Conservation (phyloP, 2,113 vertebrate species). For the Percopsis transmontana region DNA sequence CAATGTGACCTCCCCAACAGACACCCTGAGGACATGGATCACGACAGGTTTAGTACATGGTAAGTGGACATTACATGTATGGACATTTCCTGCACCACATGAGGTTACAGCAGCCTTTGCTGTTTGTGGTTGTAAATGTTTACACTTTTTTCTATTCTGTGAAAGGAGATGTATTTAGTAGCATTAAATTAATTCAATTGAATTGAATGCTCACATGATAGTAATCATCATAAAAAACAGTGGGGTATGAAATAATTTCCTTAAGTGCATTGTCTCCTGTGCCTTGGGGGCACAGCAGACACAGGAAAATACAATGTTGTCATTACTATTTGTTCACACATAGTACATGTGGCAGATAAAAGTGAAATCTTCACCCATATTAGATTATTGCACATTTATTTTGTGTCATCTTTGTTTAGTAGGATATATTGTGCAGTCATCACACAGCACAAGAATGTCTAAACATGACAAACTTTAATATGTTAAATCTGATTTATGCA, state of each 20-base stretch:
- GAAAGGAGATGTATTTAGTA: no score
- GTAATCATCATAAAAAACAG: constrained; percentile 1
- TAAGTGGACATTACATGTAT: not conserved
- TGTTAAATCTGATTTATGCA: not conserved
- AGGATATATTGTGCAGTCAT: no score
- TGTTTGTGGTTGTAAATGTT: no score
- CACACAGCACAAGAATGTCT: not conserved
- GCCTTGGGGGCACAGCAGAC: not conserved
- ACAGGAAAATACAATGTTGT: not conserved
- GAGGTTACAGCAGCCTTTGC: not conserved
- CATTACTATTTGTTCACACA: not conserved
- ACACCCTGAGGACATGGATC: constrained; percentile 52
- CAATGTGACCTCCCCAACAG: constrained; percentile 57
- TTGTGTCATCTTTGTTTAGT: not conserved
- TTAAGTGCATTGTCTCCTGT: not conserved
- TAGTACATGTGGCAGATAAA: not conserved
- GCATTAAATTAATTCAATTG: not conserved
- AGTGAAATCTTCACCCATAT: not conserved
- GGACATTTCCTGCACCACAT: constrained; percentile 13
- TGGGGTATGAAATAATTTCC: not conserved
- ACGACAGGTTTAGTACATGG: constrained; percentile 14
- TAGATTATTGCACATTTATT: not conserved
- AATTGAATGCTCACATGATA: constrained; percentile 1
- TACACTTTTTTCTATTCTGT: no score
- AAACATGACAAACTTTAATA: not conserved